These are phyloP conservation scores for Lagria hirta DNA, from an alignment of 2,888 invertebrate species.

Conservation along the genomic window DNA sequence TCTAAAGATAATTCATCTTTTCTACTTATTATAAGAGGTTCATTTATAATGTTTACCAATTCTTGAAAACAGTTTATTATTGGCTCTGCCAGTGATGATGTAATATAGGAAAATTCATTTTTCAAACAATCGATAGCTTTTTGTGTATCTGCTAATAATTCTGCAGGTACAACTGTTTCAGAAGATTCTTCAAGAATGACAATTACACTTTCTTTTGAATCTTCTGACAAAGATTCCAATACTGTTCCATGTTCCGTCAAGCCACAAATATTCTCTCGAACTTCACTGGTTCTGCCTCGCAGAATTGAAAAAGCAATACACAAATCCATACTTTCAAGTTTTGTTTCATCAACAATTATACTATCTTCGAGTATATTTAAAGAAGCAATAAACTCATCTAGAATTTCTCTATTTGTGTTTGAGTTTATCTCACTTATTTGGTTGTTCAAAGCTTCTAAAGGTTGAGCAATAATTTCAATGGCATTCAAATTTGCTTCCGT, in stretches of 20 bases:
- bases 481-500: slow-evolving; percentile 51
- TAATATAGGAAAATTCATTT: slow-evolving; percentile 24
- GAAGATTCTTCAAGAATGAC: slow-evolving; percentile 40
- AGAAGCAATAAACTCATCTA: slow-evolving; percentile 47
- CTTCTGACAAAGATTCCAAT: slow-evolving; percentile 32
- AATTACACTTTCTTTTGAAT: slow-evolving; percentile 35
- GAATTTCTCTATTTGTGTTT: slow-evolving; percentile 36
- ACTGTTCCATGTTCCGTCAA: slow-evolving; percentile 39
- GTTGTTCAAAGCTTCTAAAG: slow-evolving; percentile 54
- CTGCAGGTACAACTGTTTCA: slow-evolving; percentile 36
- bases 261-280: slow-evolving; percentile 47
- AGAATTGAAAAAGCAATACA: slow-evolving; percentile 42
- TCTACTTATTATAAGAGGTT: slow-evolving; percentile 52
- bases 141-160: slow-evolving; percentile 41
- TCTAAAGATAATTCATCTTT: slow-evolving; percentile 54
- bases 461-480: slow-evolving; percentile 57
- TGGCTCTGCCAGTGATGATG: slow-evolving; percentile 29
- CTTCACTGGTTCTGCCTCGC: slow-evolving; percentile 42
- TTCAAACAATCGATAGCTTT: slow-evolving; percentile 32
- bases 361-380: slow-evolving; percentile 49
- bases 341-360: slow-evolving; percentile 41
- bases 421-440: slow-evolving; percentile 44
- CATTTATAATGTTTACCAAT: slow-evolving; percentile 55
- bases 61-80: slow-evolving; percentile 50
- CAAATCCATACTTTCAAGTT: slow-evolving; percentile 40